A percentile compares a stretch with the other conserved stretches of the same genome.
These are phyloP conservation scores for Suillia variegata DNA, from an alignment of 2,888 invertebrate genomes.

Conservation along the genomic window DNA sequence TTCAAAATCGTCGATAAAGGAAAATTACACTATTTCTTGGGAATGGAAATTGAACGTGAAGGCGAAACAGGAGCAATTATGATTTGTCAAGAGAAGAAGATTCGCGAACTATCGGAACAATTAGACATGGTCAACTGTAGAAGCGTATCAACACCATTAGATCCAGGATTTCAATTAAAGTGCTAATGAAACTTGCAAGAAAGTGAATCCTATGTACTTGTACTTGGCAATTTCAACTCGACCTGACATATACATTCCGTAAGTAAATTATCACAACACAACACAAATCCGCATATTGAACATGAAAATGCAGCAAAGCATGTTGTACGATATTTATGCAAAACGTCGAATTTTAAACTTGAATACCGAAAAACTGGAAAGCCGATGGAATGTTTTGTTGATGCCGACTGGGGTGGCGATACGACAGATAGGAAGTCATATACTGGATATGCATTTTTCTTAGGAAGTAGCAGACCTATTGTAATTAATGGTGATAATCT, in stretches of 20 bases:
- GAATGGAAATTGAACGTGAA: slow-evolving; percentile 26
- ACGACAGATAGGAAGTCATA: slow-evolving; percentile 28
- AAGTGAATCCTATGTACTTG: slow-evolving; percentile 20
- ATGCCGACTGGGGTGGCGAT: slow-evolving; percentile 34
- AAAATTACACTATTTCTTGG: slow-evolving; percentile 22
- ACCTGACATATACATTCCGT: slow-evolving; percentile 33
- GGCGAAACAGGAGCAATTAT: slow-evolving; percentile 26
- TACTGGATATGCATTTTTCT: slow-evolving; percentile 6
- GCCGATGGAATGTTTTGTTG: slow-evolving; percentile 25
- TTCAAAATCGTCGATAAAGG: slow-evolving; percentile 26
- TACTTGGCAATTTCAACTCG: slow-evolving; percentile 29
- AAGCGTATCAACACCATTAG: slow-evolving; percentile 29
- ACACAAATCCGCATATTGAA: slow-evolving; percentile 32
- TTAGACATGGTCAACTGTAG: slow-evolving; percentile 28
- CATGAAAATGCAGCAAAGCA: slow-evolving; percentile 31
- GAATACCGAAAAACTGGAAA: slow-evolving; percentile 25
- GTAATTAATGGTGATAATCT: no score
- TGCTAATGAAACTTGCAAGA: slow-evolving; percentile 20
- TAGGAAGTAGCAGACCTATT: no score
- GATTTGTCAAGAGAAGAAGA: slow-evolving; percentile 27
- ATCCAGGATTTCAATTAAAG: slow-evolving; percentile 25
- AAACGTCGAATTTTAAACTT: slow-evolving; percentile 23
- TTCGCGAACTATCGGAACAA: slow-evolving; percentile 26
- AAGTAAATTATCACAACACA: slow-evolving; percentile 32
- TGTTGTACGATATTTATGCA: slow-evolving; percentile 30